Percentiles rank a stretch among this genome's conserved stretches.
phyloP scores from a whole-genome alignment of 2,888 invertebrate genomes.

The Papilio demoleus region DNA sequence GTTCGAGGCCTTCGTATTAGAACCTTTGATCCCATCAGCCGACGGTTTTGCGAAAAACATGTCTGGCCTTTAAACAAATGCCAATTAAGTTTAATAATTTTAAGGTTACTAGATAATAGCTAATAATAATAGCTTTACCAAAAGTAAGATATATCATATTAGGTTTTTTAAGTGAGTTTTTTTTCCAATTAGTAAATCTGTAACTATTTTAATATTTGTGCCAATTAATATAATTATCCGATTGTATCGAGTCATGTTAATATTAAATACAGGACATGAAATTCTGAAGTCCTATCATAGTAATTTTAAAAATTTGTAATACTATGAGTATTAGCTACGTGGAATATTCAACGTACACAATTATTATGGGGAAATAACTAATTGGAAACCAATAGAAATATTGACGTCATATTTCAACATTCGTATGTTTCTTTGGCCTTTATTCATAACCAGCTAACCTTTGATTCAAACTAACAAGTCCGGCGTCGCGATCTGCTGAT shows the following conservation, averaged over 20 bases:
- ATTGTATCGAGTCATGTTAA: not conserved
- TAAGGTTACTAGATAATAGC: not conserved
- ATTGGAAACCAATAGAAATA: not conserved
- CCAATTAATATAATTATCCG: too few species aligned
- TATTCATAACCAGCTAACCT: slow-evolving; percentile 32
- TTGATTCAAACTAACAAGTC: slow-evolving; percentile 44
- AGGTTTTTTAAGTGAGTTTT: too few species aligned
- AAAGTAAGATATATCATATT: too few species aligned
- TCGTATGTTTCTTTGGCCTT: slow-evolving; percentile 19
- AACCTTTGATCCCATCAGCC: not conserved
- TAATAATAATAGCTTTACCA: too few species aligned
- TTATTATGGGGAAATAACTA: not conserved
- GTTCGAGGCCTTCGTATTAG: too few species aligned
- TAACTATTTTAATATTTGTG: too few species aligned
- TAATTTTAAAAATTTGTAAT: not conserved
- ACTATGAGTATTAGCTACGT: not conserved
- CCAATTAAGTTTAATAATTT: not conserved
- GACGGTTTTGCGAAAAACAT: not conserved
- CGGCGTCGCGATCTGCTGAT: slow-evolving; percentile 49
- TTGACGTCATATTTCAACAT: slow-evolving; percentile 17
- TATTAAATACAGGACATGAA: not conserved
- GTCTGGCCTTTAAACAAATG: not conserved
- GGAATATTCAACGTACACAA: not conserved
- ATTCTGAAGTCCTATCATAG: not conserved
- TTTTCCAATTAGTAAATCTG: too few species aligned